Percentiles rank a stretch among this genome's conserved stretches.
These are phyloP conservation scores for Accipiter virgatus DNA, from an alignment of 2,113 vertebrate genomes.

Conservation along the genomic window DNA sequence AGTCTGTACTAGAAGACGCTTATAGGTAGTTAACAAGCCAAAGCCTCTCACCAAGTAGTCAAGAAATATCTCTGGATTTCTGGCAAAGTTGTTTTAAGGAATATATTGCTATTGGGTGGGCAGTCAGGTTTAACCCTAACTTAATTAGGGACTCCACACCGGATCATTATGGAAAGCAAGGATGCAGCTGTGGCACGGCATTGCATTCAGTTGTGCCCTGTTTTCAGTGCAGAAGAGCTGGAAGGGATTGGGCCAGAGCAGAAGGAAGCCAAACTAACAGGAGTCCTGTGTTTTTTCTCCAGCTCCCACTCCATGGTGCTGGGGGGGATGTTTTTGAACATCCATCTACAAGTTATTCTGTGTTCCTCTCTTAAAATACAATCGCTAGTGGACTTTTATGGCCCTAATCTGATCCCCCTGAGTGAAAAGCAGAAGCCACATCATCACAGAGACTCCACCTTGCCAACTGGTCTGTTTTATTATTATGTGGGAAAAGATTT, in stretches of 20 bases:
- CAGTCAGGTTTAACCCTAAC: background rate
- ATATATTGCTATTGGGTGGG: background rate
- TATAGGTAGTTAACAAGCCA: background rate
- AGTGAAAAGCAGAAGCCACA: background rate
- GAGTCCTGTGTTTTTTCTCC: background rate
- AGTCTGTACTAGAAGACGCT: background rate
- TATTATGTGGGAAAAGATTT: background rate
- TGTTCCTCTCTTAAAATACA: background rate
- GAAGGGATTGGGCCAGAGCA: background rate
- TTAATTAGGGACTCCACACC: background rate
- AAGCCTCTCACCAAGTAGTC: background rate
- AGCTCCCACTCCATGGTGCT: background rate
- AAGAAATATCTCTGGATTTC: background rate
- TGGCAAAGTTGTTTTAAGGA: background rate
- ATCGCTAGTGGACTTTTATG: background rate
- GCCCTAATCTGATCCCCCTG: background rate
- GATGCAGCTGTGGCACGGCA: background rate
- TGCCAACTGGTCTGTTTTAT: background rate
- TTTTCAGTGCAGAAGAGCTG: background rate
- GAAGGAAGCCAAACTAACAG: background rate
- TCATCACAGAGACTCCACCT: background rate
- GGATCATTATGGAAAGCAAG: background rate
- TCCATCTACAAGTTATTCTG: background rate
- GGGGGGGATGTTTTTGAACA: background rate
- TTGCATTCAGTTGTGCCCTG: background rate